These are phyloP conservation scores for Mystacides longicornis DNA, from an alignment of 2,888 invertebrate species.

Conservation along the genomic window DNA sequence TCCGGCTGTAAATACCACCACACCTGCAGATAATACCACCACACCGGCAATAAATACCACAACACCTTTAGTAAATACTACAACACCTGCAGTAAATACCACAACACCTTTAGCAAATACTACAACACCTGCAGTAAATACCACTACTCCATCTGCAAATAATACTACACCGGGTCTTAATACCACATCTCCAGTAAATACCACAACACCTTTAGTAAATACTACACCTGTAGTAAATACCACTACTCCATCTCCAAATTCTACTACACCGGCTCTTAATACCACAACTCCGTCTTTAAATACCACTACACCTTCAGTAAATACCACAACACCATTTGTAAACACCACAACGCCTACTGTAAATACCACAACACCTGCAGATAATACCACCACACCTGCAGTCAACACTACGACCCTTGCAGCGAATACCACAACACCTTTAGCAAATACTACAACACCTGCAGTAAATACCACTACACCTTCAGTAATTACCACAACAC, in stretches of 20 bases:
- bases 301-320: not conserved
- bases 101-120: not conserved
- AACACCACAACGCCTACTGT: not conserved
- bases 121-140: not conserved
- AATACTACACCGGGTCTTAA: not conserved
- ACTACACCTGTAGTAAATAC: not conserved
- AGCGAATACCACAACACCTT: not conserved
- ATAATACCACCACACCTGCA: not conserved
- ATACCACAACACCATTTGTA: not conserved
- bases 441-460: too few relatives aligned
- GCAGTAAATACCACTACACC: not conserved
- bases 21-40: not conserved
- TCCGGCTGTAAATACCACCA: not conserved
- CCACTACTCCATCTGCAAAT: not conserved
- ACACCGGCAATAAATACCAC: too few relatives aligned
- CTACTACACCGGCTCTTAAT: not conserved
- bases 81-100: not conserved
- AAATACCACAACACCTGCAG: not conserved
- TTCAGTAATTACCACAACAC: not conserved
- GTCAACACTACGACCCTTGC: not conserved
- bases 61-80: not conserved
- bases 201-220: not conserved
- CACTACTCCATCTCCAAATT: not conserved
- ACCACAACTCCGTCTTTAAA: not conserved
- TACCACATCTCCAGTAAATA: not conserved